Percentiles rank a stretch among this genome's conserved stretches.
Conservation (phyloP, 2,888 invertebrate genomes). For the Boloria euphrosyne region DNA sequence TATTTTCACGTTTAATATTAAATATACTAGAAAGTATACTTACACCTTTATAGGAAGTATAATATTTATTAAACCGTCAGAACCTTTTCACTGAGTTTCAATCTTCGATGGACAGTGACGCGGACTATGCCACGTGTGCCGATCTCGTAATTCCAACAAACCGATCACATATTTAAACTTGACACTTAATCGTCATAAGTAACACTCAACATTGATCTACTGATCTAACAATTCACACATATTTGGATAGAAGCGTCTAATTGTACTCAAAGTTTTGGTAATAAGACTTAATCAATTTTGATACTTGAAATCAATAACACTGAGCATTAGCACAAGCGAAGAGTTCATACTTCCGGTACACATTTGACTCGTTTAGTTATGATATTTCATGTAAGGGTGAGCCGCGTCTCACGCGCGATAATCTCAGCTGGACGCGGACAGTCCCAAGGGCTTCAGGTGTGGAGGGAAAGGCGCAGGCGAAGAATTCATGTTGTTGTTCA, state of each 20-base stretch:
- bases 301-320: conserved; percentile 10
- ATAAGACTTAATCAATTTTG: conserved; percentile 2
- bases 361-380: conserved; percentile 54
- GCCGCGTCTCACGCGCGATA: conserved; percentile 74
- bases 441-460: conserved; percentile 82
- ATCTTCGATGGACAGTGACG: too few relatives aligned
- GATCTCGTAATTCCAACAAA: neutral
- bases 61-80: neutral
- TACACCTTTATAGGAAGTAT: neutral
- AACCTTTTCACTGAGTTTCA: too few relatives aligned
- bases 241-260: conserved; percentile 11
- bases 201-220: conserved; percentile 11
- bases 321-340: conserved; percentile 10
- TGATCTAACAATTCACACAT: conserved; percentile 2
- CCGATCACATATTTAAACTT: neutral
- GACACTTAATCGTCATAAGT: conserved; percentile 1
- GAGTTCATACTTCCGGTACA: conserved; percentile 21
- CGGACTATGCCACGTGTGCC: neutral
- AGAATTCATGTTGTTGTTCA: conserved; percentile 86
- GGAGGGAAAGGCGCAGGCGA: conserved; percentile 76
- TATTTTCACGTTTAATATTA: conserved; percentile 2
- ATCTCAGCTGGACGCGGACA: conserved; percentile 86
- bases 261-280: conserved; percentile 1
- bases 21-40: neutral
- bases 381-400: conserved; percentile 76